Conservation (phyloP, 2,113 vertebrate species). For the Morphnarchus princeps region DNA sequence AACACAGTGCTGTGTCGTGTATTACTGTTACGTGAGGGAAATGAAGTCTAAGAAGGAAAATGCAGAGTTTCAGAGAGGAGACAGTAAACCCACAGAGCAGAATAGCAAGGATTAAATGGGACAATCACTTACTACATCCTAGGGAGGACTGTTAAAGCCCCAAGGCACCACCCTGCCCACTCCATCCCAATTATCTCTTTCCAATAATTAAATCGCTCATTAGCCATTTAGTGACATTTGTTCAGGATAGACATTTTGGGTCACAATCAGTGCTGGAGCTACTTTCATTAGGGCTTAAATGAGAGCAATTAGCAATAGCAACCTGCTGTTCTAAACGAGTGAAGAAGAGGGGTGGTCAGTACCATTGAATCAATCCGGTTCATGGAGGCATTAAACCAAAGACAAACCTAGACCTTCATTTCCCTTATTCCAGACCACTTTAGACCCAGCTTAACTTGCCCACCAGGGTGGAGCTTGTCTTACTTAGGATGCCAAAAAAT, state of each 20-base stretch:
- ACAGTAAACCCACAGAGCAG: not conserved
- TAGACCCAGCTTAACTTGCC: not conserved
- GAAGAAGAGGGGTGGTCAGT: not conserved
- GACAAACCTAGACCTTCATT: not conserved
- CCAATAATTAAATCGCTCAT: not conserved
- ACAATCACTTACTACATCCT: not conserved
- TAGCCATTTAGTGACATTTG: not conserved
- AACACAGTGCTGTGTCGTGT: not conserved
- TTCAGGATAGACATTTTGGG: not conserved
- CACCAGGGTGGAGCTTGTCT: not conserved
- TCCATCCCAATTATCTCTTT: not conserved
- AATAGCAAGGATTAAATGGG: not conserved
- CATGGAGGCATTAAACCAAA: not conserved
- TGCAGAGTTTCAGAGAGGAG: not conserved
- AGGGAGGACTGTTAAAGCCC: not conserved
- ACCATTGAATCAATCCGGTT: not conserved
- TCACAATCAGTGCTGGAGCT: not conserved
- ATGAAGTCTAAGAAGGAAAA: not conserved
- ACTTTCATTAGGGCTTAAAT: not conserved
- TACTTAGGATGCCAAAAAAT: not conserved
- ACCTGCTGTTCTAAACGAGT: not conserved
- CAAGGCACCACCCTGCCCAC: not conserved
- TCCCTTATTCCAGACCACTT: not conserved
- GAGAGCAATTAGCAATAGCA: not conserved
- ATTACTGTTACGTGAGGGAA: not conserved